A percentile compares a stretch with the other conserved stretches of the same genome.
Evolutionary conservation across 2,888 invertebrate genomes (phyloP).

Genomic region (Homarus gammarus): DNA sequence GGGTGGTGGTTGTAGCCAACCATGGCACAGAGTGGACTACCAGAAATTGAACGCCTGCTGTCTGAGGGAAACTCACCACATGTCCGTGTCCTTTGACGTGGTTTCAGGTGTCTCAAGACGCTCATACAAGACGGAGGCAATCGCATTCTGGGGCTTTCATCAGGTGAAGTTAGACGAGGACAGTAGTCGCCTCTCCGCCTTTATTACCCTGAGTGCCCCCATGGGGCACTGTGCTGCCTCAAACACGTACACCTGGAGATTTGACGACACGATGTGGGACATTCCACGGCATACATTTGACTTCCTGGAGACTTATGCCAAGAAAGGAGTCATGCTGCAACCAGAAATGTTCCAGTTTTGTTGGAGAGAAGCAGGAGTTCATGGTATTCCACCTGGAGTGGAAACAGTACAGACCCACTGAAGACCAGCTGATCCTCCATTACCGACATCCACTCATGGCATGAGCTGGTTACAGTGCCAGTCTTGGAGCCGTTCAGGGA

Average conservation of each 20-base stretch:
- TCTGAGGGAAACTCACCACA: slow-evolving; percentile 34
- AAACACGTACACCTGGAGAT: slow-evolving; percentile 32
- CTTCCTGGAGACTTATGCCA: slow-evolving; percentile 26
- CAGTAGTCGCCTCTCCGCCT: neutral
- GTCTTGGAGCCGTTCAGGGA: slow-evolving; percentile 17
- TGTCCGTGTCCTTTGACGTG: slow-evolving; percentile 29
- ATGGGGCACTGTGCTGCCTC: slow-evolving; percentile 39
- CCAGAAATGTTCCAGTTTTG: neutral
- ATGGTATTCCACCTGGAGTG: neutral
- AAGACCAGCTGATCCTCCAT: slow-evolving; percentile 29
- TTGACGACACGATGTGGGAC: slow-evolving; percentile 31
- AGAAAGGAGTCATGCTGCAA: neutral
- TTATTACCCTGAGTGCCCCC: slow-evolving; percentile 9
- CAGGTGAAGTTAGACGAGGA: slow-evolving; percentile 16
- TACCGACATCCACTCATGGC: slow-evolving; percentile 3
- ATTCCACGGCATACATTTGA: slow-evolving; percentile 30
- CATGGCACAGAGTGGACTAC: slow-evolving; percentile 17
- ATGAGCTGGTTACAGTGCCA: neutral
- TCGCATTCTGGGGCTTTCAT: slow-evolving; percentile 38
- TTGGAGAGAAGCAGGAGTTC: slow-evolving; percentile 13
- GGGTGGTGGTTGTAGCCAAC: slow-evolving; percentile 41
- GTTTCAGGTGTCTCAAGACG: slow-evolving; percentile 14
- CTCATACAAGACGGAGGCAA: slow-evolving; percentile 25
- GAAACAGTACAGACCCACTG: neutral
- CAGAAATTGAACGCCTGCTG: slow-evolving; percentile 30